A percentile compares a stretch with the other conserved stretches of the same genome.
Conservation (phyloP, 2,113 vertebrate species). For the Brienomyrus brachyistius region DNA sequence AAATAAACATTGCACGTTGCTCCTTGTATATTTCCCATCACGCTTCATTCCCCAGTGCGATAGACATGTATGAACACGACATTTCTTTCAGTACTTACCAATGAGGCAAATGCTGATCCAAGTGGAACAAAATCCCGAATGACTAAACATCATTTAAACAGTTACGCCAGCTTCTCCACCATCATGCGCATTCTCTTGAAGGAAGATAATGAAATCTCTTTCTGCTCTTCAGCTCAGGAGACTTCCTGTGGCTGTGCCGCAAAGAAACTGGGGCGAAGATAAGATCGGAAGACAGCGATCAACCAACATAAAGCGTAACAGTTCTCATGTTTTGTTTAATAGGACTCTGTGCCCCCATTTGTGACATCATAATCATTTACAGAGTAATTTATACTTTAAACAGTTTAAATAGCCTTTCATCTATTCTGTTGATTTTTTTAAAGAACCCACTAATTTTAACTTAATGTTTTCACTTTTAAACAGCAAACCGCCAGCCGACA, state of each 20-base stretch:
- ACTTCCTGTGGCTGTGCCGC: constrained; percentile 45
- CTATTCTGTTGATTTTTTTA: not conserved
- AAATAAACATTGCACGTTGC: not conserved
- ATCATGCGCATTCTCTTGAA: not conserved
- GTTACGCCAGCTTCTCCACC: not conserved
- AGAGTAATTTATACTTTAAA: not conserved
- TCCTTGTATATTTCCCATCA: not conserved
- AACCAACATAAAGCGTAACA: not conserved
- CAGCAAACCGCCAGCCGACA: not conserved
- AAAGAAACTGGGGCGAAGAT: constrained; percentile 26
- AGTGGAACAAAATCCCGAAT: constrained; percentile 1
- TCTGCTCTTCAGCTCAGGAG: not conserved
- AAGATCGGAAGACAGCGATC: not conserved
- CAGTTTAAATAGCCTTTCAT: not conserved
- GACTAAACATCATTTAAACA: constrained; percentile 22
- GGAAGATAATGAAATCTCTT: not conserved
- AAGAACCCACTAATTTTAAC: not conserved
- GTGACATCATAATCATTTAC: not conserved
- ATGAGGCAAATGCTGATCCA: constrained; percentile 31
- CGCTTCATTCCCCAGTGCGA: not conserved
- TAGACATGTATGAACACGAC: not conserved
- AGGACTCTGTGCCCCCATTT: not conserved
- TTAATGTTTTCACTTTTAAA: not conserved
- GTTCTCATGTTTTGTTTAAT: not conserved
- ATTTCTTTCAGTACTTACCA: constrained; percentile 43